Evolutionary conservation across 2,113 vertebrate genomes (phyloP), one percentile per base, ranked within the genome.

Genomic region (Dinomys branickii): DNA sequence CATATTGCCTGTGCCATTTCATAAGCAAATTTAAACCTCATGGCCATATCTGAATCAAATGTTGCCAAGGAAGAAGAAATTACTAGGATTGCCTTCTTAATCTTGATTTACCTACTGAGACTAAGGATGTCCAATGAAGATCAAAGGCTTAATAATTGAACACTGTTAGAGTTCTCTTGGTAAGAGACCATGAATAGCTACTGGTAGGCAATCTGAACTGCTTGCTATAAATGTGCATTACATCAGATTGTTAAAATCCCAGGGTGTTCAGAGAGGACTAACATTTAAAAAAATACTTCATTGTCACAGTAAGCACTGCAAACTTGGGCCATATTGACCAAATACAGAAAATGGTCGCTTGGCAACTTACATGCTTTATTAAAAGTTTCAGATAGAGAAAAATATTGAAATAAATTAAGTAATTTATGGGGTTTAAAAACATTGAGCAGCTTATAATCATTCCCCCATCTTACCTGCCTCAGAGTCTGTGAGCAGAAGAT

Each of bases 1-100:
- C n/a, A 61, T 54, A 85, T 71, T 93, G 91, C 8, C 65, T 38
- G 47, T 95, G 33, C 38, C 11, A 47, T 82, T 93, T 95, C 69
- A 89, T 83, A 90, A 94, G 35, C 52, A 94, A 95, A 30, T 7
- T 35, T 90, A 33, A 1, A 94, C 13, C 12, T 71, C n/a, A 58
- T 58, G 14, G 44, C 47, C 30, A 26, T 52, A 81, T 54, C 19
- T 56, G 67, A 87, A 61, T 65, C 75, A 78, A 94, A 78, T 33
- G 58, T 59, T 59, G 19, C 52, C 41, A 88, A 88, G 50, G 44
- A 88, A 59, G 85, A 81, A 38, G 26, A 30, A 94, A 80, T 85
- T 35, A 38, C 35, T 77, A 71, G 24, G 26, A 80, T 47, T 84
- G 30, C 38, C 35, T 90, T 61, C 8, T 33, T 78, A 91, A 86